Conservation (phyloP, 2,888 invertebrate species). For the Gortyna flavago region DNA sequence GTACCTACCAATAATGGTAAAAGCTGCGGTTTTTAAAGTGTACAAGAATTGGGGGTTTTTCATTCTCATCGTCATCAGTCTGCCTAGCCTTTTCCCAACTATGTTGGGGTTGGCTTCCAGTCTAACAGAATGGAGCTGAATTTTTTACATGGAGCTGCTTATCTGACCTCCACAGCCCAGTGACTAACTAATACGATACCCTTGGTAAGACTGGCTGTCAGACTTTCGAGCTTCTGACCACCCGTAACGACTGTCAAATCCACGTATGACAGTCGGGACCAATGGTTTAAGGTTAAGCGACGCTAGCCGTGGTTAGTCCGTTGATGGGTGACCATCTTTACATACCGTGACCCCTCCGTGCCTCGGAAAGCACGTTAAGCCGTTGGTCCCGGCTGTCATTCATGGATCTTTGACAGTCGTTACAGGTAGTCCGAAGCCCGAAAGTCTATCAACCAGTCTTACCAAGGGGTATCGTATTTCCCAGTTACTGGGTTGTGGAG, state of each 20-base stretch:
- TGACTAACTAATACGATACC: not conserved
- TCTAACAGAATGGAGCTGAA: not conserved
- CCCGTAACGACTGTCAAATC: not conserved
- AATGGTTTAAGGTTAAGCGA: no score
- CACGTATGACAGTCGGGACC: no score
- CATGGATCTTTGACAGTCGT: no score
- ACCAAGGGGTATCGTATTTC: no score
- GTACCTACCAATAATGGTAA: constrained; percentile 13
- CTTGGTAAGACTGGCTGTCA: not conserved
- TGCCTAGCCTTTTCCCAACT: not conserved
- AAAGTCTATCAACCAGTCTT: no score
- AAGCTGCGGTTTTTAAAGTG: constrained; percentile 1
- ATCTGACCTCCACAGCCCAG: not conserved
- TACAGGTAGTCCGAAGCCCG: no score
- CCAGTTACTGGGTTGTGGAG: no score
- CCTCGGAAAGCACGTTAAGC: no score
- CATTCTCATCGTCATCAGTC: not conserved
- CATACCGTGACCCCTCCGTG: no score
- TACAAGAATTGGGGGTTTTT: not conserved
- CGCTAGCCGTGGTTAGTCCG: no score
- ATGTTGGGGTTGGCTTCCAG: not conserved
- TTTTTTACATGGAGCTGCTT: not conserved
- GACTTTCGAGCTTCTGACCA: not conserved
- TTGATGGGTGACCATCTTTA: no score
- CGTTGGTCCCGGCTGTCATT: no score